Percentiles rank a stretch among this genome's conserved stretches.
Conservation (phyloP, 37 sponge, comb jelly and placozoan species). For the Agelas oroides region DNA sequence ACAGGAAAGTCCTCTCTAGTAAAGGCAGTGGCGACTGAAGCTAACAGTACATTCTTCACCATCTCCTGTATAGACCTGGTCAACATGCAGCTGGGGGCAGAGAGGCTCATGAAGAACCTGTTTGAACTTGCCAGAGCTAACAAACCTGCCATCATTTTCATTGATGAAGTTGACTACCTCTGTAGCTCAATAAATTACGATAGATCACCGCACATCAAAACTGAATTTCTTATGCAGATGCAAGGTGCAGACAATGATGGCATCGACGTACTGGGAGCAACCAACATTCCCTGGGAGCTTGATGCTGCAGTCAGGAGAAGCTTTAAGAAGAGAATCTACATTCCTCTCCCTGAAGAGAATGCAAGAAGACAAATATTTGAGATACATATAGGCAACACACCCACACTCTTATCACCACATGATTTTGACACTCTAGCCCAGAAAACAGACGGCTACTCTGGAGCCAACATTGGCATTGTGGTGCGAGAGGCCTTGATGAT, state of each 20-base stretch:
- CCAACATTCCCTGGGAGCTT: slow-evolving; percentile 97
- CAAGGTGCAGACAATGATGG: slow-evolving; percentile 98
- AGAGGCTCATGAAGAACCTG: slow-evolving; percentile 90
- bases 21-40: slow-evolving; percentile 99
- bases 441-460: slow-evolving; percentile 93
- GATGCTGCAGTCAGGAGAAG: slow-evolving; percentile 96
- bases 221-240: slow-evolving; percentile 99
- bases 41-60: slow-evolving; percentile 98
- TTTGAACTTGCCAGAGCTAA: slow-evolving; percentile 92
- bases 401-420: slow-evolving; percentile 44
- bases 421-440: slow-evolving; percentile 73
- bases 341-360: slow-evolving; percentile 92
- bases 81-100: slow-evolving; percentile 97
- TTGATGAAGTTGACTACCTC: slow-evolving; percentile 98
- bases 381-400: slow-evolving; percentile 89
- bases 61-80: slow-evolving; percentile 94
- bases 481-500: slow-evolving; percentile 97
- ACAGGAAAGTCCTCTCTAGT: slow-evolving; percentile 98
- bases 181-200: slow-evolving; percentile 92
- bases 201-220: slow-evolving; percentile 93
- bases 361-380: slow-evolving; percentile 92
- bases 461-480: slow-evolving; percentile 94
- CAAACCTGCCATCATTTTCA: slow-evolving; percentile 98
- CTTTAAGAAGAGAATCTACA: slow-evolving; percentile 98
- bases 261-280: slow-evolving; percentile 95